These are phyloP conservation scores for Elysia chlorotica DNA, from an alignment of 1,140 invertebrate species.

Conservation along the genomic window DNA sequence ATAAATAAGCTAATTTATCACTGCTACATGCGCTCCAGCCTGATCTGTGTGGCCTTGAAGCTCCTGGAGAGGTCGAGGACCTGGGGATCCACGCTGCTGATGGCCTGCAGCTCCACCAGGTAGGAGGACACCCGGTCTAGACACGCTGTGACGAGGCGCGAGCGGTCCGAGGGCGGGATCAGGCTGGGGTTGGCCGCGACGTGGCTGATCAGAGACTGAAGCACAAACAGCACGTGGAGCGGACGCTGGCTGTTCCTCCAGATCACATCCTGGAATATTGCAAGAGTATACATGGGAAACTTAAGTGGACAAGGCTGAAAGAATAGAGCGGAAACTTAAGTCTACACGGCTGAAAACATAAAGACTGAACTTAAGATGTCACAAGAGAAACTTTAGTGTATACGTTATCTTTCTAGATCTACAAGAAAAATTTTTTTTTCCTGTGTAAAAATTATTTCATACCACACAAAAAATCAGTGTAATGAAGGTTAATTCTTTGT, in stretches of 20 bases:
- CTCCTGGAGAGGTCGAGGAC: slow-evolving; percentile 37
- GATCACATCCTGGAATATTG: slow-evolving; percentile 53
- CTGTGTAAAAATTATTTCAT: no score
- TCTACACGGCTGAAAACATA: no score
- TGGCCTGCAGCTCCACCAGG: slow-evolving; percentile 59
- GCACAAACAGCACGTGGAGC: slow-evolving; percentile 54
- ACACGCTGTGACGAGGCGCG: slow-evolving; percentile 51
- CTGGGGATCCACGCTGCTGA: slow-evolving; percentile 43
- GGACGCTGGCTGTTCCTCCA: slow-evolving; percentile 51
- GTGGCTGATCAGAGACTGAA: slow-evolving; percentile 45
- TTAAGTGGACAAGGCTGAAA: no score
- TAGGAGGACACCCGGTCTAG: slow-evolving; percentile 58
- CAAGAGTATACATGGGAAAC: no score
- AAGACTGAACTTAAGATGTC: no score
- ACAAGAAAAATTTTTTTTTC: no score
- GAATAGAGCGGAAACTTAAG: no score
- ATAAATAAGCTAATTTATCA: no score
- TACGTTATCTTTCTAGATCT: no score
- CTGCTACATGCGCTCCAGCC: slow-evolving; percentile 49
- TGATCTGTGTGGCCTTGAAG: slow-evolving; percentile 51
- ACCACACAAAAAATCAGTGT: no score
- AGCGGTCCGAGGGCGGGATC: slow-evolving; percentile 30
- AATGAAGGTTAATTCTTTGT: no score
- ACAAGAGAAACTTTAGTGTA: no score
- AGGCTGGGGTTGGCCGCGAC: slow-evolving; percentile 40